Conservation (phyloP, 2,113 vertebrate species). For the Ochotona curzoniae region DNA sequence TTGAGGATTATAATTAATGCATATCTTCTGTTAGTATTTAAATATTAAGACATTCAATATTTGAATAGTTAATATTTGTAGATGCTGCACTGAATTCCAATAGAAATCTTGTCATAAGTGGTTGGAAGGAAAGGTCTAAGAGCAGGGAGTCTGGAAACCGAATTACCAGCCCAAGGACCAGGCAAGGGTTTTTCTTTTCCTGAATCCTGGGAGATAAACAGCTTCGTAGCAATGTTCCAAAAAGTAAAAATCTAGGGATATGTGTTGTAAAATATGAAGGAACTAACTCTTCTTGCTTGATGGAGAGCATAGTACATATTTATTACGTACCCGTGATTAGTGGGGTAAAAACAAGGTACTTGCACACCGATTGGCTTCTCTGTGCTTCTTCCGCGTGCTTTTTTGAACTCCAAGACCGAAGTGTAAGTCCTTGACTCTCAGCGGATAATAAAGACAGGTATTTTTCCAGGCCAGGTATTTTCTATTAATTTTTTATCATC, state of each 20-base stretch:
- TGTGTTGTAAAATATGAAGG: neutral
- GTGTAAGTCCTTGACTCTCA: neutral
- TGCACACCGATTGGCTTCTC: neutral
- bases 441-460: neutral
- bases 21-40: neutral
- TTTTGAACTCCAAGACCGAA: neutral
- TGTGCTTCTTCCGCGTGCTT: neutral
- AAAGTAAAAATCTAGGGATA: neutral
- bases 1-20: neutral
- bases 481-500: neutral
- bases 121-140: neutral
- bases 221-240: neutral
- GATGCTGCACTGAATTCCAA: neutral
- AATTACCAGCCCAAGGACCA: neutral
- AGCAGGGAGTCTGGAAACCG: neutral
- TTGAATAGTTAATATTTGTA: conserved; percentile 15
- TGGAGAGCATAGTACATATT: neutral
- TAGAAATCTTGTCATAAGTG: neutral
- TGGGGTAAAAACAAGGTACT: neutral
- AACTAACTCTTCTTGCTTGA: neutral
- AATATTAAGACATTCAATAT: conserved; percentile 26
- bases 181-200: neutral
- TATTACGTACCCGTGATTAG: neutral
- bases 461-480: neutral
- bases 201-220: neutral